Evolutionary conservation across 53 echinoderm and acorn worm species (phyloP), one percentile per base, ranked within the genome.

Genomic region (Zoroaster sp.): DNA sequence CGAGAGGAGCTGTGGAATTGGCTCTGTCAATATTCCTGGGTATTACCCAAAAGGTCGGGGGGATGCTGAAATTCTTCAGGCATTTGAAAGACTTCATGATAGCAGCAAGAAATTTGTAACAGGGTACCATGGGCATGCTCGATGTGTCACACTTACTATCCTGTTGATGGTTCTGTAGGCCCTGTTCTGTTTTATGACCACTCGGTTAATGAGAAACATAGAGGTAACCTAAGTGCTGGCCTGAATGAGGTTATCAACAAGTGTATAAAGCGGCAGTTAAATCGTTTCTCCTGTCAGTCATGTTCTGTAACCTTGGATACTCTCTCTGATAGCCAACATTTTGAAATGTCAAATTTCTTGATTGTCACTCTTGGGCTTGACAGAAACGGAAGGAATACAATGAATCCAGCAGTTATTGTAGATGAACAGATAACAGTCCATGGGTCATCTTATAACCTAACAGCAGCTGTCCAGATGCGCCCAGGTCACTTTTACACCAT

Each of bases 391-490:
- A 69, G 38, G 13, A 31, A 45, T 13, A 33, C 44, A 18, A 41
- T 43, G 74, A 83, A 83, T 8, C 82, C 82, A 13, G 66, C 66
- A 69, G 35, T 83, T 83, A 36, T 69, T 68, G 40, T 69, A 17
- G 28, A 13, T 69, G 85, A 82, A 49, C 20, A 40, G 25, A 23
- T 67, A 13, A 66, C n/a, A 32, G 40, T 82, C 15, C 41, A 38
- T 82, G 82, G 82, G 43, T 18, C 69, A 32, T 12, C 69, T 43
- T 69, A 83, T 83, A 30, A 31, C 14, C 37, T 83, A 44, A 83
- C 85, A 69, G 44, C 85, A 23, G 85, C 82, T 17, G 67, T 82
- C 35, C 82, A 83, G 71, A 37, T 83, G 42, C 44, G 45, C 10
- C 85, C 85, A 33, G 49, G 23, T 31, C 69, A 83, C 45, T 83